Conservation (phyloP, 2,888 invertebrate genomes). For the Scaptomyza parva region DNA sequence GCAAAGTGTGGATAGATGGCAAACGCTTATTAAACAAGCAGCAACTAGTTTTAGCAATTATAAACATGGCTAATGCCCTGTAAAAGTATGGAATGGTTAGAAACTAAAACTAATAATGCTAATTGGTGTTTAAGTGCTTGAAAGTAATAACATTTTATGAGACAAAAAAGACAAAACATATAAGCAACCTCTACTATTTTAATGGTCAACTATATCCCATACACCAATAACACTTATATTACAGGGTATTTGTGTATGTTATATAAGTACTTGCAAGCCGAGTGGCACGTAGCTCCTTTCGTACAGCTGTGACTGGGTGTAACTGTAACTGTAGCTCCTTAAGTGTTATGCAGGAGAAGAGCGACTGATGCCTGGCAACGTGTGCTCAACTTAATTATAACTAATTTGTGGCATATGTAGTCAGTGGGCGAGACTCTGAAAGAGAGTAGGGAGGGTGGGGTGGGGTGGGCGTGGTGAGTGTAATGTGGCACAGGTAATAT, state of each 20-base stretch:
- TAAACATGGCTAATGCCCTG: conserved; percentile 12
- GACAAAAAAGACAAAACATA: neutral
- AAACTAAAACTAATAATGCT: neutral
- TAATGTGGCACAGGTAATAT: conserved; percentile 37
- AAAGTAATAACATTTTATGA: too few relatives aligned
- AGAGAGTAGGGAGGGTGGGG: neutral
- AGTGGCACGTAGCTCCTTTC: conserved; percentile 54
- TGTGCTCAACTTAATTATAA: conserved; percentile 77
- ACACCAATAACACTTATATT: accelerated
- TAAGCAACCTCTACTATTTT: neutral
- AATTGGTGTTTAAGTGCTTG: neutral
- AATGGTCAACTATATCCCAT: neutral
- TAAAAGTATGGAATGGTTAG: neutral
- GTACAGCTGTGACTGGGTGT: conserved; percentile 55
- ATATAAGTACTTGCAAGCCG: conserved; percentile 49
- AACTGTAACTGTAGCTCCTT: conserved; percentile 52
- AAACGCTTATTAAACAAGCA: conserved; percentile 67
- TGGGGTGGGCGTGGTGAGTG: neutral
- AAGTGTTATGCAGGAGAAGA: conserved; percentile 62
- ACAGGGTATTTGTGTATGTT: conserved; percentile 29
- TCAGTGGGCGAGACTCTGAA: conserved; percentile 5
- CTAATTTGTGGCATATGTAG: conserved; percentile 75
- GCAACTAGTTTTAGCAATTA: too few relatives aligned
- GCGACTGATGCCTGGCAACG: conserved; percentile 49
- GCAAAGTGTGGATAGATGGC: conserved; percentile 54